These are phyloP conservation scores for Artemia franciscana DNA, from an alignment of 1,140 invertebrate species.

Conservation along the genomic window DNA sequence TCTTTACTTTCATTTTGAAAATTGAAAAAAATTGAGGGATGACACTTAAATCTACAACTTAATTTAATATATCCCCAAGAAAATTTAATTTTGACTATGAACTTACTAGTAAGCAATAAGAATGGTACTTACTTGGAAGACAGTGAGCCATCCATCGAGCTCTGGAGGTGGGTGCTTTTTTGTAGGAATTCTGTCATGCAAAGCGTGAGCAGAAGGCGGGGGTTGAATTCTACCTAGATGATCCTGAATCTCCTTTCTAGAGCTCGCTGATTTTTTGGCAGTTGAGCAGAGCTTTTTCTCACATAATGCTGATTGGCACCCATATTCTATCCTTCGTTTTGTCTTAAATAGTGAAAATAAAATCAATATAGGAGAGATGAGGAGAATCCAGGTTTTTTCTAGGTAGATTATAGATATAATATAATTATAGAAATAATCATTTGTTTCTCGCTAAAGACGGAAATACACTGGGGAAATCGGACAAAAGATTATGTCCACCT, in stretches of 20 bases:
- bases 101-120: too few relatives aligned
- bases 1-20: too few relatives aligned
- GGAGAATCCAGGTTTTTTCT: too few relatives aligned
- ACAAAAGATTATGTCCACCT: too few relatives aligned
- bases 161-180: conserved; percentile 56
- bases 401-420: too few relatives aligned
- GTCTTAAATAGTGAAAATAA: neutral
- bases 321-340: conserved; percentile 5
- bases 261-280: conserved; percentile 1
- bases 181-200: conserved; percentile 31
- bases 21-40: too few relatives aligned
- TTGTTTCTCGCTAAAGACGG: too few relatives aligned
- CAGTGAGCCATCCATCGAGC: conserved; percentile 44
- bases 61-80: too few relatives aligned
- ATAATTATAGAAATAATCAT: too few relatives aligned
- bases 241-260: conserved; percentile 2
- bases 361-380: neutral
- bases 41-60: too few relatives aligned
- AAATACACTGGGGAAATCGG: too few relatives aligned
- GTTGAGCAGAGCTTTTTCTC: neutral
- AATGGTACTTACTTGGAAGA: conserved; percentile 35
- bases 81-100: too few relatives aligned
- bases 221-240: neutral
- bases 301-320: neutral
- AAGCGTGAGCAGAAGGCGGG: neutral